Conservation (phyloP, 1,140 invertebrate species). For the Tigriopus japonicus region DNA sequence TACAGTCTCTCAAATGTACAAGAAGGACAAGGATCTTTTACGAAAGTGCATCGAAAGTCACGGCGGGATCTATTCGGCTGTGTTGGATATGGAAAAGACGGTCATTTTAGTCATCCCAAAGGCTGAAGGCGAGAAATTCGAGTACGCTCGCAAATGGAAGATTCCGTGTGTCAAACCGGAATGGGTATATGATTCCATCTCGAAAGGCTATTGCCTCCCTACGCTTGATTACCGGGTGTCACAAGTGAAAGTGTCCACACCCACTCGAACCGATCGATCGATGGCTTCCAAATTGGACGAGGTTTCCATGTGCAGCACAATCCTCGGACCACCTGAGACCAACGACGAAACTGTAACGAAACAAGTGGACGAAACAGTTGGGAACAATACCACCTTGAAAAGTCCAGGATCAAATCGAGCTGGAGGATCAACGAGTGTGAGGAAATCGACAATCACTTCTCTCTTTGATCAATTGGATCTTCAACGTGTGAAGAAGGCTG, state of each 20-base stretch:
- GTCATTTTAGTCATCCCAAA: slow-evolving; percentile 32
- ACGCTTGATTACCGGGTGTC: slow-evolving; percentile 41
- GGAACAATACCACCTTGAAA: background rate
- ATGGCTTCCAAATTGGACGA: slow-evolving; percentile 18
- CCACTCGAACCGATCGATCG: slow-evolving; percentile 15
- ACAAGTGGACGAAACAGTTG: slow-evolving; percentile 18
- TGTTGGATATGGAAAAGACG: slow-evolving; percentile 32
- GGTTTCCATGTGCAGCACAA: slow-evolving; percentile 20
- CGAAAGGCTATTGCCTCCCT: slow-evolving; percentile 47
- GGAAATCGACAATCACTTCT: background rate
- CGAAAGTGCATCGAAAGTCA: slow-evolving; percentile 47
- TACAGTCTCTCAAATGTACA: slow-evolving; percentile 51
- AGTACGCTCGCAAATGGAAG: slow-evolving; percentile 48
- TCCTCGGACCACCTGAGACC: slow-evolving; percentile 11
- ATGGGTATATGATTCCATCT: slow-evolving; percentile 58
- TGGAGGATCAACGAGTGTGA: background rate
- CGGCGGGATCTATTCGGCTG: slow-evolving; percentile 36
- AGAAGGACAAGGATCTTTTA: slow-evolving; percentile 43
- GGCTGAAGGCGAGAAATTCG: slow-evolving; percentile 54
- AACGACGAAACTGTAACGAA: slow-evolving; percentile 1
- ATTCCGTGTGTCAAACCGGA: slow-evolving; percentile 46
- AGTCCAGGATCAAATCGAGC: no score
- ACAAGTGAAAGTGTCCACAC: slow-evolving; percentile 23
- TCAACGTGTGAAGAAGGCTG: slow-evolving; percentile 43
- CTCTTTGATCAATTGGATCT: slow-evolving; percentile 34